Evolutionary conservation across 2,797 vertebrate genomes (phyloP), one percentile per base, ranked within the genome.

Genomic region (Champsocephalus esox): DNA sequence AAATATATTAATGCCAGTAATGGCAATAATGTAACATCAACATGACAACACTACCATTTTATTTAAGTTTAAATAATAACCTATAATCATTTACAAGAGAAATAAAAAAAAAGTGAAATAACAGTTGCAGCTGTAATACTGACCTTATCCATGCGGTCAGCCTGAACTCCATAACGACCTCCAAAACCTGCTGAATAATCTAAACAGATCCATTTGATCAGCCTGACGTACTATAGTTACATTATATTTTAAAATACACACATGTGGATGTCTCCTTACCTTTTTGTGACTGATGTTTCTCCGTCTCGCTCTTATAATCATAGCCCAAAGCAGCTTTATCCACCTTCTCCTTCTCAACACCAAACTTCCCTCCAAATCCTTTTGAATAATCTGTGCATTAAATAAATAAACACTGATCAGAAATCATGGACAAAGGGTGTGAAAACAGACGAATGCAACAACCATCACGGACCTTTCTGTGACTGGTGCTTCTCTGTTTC

Each of bases 181-280:
- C 98, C 98, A 73, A 99, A 99, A 9, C 97, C 98, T 70, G 97
- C 95, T 57, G 96, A 93, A 77, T 98, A 97, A 91, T 99, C 98
- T 99, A 75, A 66, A 88, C 66, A 86, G 14, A 49, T 1, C 3
- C 1, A 38, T 32, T 1, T 1, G 3, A 60, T 90, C 17, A 86
- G 68, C 17, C 24, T 10, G 9, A 48, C 28, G 43, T 32, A 6
- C 5, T 12, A 0, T 12, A 5, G 12, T 17, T 4, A 3, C 11
- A 16, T n/a, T 16, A 14, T 61, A 10, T 44, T 55, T 55, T 24
- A 21, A 8, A 32, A 60, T 12, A 12, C 0, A 32, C 3, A 64
- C 7, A 1, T 16, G 12, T n/a, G 16, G 7, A 2, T 10, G 9
- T 64, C 12, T 4, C 19, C 70, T 75, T 72, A 94, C 95, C 95